A percentile compares a stretch with the other conserved stretches of the same genome.
phyloP scores from a whole-genome alignment of 2,113 vertebrate species.

The Emydocephalus ijimae region DNA sequence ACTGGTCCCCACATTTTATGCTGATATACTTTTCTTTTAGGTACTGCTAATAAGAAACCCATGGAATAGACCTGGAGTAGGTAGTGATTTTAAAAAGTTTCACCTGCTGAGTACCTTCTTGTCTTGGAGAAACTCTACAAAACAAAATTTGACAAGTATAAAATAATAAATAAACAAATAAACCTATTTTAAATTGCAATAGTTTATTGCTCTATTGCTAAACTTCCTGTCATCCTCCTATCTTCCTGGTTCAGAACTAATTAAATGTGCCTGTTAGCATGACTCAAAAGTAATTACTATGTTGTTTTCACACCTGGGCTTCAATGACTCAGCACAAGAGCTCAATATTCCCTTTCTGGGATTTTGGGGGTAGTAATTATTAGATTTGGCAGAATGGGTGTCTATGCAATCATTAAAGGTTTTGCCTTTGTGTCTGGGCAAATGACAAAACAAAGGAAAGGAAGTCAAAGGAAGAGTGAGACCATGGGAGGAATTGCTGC shows the following conservation, averaged over 20 bases:
- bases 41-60: background rate
- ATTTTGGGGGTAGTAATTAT: slow-evolving; percentile 4
- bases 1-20: background rate
- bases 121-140: background rate
- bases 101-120: background rate
- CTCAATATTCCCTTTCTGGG: background rate
- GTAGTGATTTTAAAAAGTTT: background rate
- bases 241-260: background rate
- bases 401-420: background rate
- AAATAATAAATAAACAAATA: background rate
- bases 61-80: background rate
- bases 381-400: background rate
- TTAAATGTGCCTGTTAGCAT: background rate
- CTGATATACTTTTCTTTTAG: background rate
- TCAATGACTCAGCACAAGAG: slow-evolving; percentile 21
- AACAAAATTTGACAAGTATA: background rate
- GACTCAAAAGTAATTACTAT: background rate
- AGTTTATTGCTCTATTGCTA: background rate
- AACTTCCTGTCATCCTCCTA: background rate
- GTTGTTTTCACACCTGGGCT: slow-evolving; percentile 20
- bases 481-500: background rate
- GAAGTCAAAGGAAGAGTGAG: background rate
- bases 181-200: background rate
- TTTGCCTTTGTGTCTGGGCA: background rate
- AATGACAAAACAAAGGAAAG: background rate